Evolutionary conservation across 2,113 vertebrate genomes (phyloP), one percentile per base, ranked within the genome.

Genomic region (Oryzias curvinotus): DNA sequence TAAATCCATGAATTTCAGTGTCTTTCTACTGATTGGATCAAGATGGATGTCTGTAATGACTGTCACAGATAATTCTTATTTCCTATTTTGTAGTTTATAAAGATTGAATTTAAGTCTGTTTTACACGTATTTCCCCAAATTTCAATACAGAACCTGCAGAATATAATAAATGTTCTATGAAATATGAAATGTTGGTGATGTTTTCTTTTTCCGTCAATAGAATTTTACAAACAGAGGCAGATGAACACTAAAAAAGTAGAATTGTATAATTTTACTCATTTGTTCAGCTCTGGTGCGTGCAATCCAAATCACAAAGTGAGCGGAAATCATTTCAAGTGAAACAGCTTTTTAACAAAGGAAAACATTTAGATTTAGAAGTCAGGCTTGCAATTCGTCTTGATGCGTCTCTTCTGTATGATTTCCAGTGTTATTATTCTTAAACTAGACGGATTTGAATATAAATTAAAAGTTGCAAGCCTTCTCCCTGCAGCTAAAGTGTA

Each of bases 371-470:
- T 63, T 67, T 67, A 73, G 56, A 74, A 25, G 61, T 18, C 44
- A 2, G 63, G 68, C 43, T 28, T 55, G 52, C 65, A 54, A 79
- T 86, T 86, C 83, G 65, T 81, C 81, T 76, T 49, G 71, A 85
- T 84, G 54, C 72, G 52, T 84, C 76, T 78, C 81, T 76, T 64
- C 52, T 66, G 55, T 58, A 68, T 78, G 67, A 85, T 69, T 79
- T 81, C 62, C 68, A 65, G 64, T 74, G 77, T 78, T 12, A 68
- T 83, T 84, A 77, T 80, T 89, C 68, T 88, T 84, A 83, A 81
- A 87, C 81, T 62, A 68, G 64, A 83, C 71, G 72, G 74, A 81
- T 91, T 88, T 85, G 79, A 88, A 89, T 88, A 86, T 88, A 85
- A 88, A 89, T 88, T 81, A 87, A 91, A 89, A 87, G 85, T 82